These are phyloP conservation scores for Emydura subglobosa DNA, from an alignment of 2,113 vertebrate species.

Conservation along the genomic window DNA sequence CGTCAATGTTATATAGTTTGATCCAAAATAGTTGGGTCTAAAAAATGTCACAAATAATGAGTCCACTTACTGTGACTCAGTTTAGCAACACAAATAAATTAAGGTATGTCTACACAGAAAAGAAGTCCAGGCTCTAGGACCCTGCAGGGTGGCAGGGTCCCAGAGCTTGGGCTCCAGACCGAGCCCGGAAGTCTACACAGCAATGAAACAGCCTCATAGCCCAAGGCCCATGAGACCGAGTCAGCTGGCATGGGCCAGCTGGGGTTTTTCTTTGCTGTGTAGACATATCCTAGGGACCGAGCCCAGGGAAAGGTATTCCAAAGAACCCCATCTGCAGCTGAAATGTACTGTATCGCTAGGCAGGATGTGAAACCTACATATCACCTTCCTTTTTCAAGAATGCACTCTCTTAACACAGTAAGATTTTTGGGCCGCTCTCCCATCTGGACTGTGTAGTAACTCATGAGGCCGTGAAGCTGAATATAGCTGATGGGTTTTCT, in stretches of 20 bases:
- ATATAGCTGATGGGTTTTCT: neutral
- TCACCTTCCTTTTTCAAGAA: neutral
- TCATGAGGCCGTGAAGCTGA: neutral
- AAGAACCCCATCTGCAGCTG: neutral
- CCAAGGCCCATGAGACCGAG: neutral
- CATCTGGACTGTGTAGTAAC: neutral
- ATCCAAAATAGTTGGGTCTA: neutral
- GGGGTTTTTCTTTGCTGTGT: neutral
- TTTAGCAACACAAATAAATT: neutral
- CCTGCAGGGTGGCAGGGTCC: no score
- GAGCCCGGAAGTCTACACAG: neutral
- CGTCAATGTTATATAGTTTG: neutral
- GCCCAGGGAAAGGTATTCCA: neutral
- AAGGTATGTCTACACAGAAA: neutral
- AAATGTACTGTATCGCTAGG: neutral
- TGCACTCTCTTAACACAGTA: neutral
- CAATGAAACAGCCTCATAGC: neutral
- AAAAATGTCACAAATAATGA: neutral
- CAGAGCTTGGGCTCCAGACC: no score
- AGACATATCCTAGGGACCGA: neutral
- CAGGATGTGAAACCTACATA: slow-evolving; percentile 30
- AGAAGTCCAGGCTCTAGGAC: neutral
- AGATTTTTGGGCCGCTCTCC: neutral
- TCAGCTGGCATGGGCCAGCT: neutral
- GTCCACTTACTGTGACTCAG: neutral